Evolutionary conservation across 1,140 invertebrate genomes (phyloP).

Genomic region (Drosophila varians): DNA sequence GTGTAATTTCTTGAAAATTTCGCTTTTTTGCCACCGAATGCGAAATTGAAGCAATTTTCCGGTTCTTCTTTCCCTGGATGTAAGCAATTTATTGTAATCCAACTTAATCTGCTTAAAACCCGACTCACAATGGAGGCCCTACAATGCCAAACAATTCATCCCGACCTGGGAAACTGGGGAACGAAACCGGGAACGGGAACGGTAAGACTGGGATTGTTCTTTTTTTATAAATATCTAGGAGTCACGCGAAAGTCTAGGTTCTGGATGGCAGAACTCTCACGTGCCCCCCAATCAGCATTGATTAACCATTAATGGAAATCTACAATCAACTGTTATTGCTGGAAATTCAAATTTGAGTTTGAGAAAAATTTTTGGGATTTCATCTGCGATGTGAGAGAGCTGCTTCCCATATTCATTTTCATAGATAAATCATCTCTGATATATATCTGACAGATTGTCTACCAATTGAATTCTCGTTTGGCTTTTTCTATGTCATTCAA

Average conservation of each 20-base stretch:
- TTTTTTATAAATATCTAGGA: conserved; percentile 46
- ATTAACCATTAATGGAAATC: conserved; percentile 58
- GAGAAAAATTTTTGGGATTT: conserved; percentile 37
- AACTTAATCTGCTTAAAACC: conserved; percentile 64
- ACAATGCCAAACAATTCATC: too few relatives aligned
- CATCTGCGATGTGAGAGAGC: too few relatives aligned
- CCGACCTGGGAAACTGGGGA: too few relatives aligned
- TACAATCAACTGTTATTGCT: conserved; percentile 37
- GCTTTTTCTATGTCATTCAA: conserved; percentile 38
- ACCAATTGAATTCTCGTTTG: conserved; percentile 63
- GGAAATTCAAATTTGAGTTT: conserved; percentile 28
- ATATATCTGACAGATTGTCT: conserved; percentile 30
- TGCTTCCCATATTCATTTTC: conserved; percentile 6
- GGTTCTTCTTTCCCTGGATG: conserved; percentile 28
- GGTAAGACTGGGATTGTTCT: conserved; percentile 24
- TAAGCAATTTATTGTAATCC: conserved; percentile 67
- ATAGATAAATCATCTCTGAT: conserved; percentile 26
- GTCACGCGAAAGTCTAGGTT: conserved; percentile 40
- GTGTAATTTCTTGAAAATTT: conserved; percentile 10
- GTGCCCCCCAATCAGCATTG: conserved; percentile 52
- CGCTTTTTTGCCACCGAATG: conserved; percentile 40
- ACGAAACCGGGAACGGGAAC: too few relatives aligned
- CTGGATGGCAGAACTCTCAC: conserved; percentile 24
- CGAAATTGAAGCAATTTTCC: conserved; percentile 60
- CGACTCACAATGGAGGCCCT: conserved; percentile 31